Conservation (phyloP, 2,888 invertebrate species). For the Dolichomitus sp. region DNA sequence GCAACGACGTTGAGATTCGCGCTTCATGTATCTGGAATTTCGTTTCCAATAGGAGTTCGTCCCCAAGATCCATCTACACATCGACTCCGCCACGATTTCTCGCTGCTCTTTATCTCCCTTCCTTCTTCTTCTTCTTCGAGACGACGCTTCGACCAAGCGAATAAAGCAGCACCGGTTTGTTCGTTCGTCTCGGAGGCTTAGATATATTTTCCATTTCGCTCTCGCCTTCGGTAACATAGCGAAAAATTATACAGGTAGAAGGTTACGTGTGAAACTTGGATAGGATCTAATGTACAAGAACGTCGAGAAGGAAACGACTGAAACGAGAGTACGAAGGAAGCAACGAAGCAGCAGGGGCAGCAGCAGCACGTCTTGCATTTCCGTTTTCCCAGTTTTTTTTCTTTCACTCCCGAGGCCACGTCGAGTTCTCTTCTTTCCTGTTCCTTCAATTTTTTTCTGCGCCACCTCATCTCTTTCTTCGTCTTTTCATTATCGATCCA, state of each 20-base stretch:
- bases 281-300: conserved; percentile 40
- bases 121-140: background rate
- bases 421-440: conserved; percentile 26
- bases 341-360: conserved; percentile 5
- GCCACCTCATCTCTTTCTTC: conserved; percentile 11
- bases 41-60: conserved; percentile 56
- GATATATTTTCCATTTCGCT: conserved; percentile 59
- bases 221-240: conserved; percentile 31
- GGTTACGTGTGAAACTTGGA: conserved; percentile 44
- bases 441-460: conserved; percentile 10
- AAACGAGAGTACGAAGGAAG: background rate
- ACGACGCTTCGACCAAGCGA: conserved; percentile 35
- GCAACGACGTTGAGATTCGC: conserved; percentile 19
- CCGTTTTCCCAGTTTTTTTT: conserved; percentile 1
- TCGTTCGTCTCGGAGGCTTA: conserved; percentile 52
- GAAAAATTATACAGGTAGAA: conserved; percentile 45
- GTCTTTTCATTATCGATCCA: conserved; percentile 61
- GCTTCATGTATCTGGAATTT: conserved; percentile 63
- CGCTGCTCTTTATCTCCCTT: conserved; percentile 23
- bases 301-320: conserved; percentile 6
- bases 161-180: conserved; percentile 34
- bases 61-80: conserved; percentile 48
- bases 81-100: conserved; percentile 13
- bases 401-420: conserved; percentile 16
- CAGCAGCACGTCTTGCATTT: conserved; percentile 37